Evolutionary conservation across 2,113 vertebrate genomes (phyloP), one percentile per base, ranked within the genome.

Genomic region (Hippocampus mohnikei): DNA sequence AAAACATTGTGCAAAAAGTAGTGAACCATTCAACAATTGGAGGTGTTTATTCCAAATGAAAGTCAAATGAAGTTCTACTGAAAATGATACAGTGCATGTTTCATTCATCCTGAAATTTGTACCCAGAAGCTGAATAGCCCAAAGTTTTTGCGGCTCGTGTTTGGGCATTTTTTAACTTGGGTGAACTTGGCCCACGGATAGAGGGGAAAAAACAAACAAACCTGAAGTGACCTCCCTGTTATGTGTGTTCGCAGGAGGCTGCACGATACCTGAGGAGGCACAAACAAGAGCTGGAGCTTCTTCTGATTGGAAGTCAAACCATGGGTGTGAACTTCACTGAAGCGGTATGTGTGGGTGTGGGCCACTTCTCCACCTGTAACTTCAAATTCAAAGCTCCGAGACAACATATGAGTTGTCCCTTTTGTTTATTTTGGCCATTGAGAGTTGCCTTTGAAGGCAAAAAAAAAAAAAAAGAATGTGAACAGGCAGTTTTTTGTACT

Each of bases 311-410:
- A 66, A 93, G 94, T 15, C 85, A 88, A 0, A 89, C 89, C 8
- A 91, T 97, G 27, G 95, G 94, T 29, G 93, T 93, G 42, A 77
- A 86, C 23, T 96, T 95, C 81, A 88, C 86, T 0, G 95, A 98
- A 76, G 94, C 92, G 87, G 96, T 98, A 79, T 50, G 44, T 41
- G 2, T 13, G 48, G 48, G 48, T 20, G 48, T 18, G 48, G 20
- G 52, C 52, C 9, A 53, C 6, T 8, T 20, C 50, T n/a, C 33
- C 33, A 37, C 33, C 33, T 53, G 50, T 21, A n/a, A 53, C 52
- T 3, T n/a, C 52, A 55, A 25, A 46, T 2, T n/a, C 27, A 9
- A 53, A 73, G 65, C 53, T 60, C 8, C 21, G 50, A 61, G 23
- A 61, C 46, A 37, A 23, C 55, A 50, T 3, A 40, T 37, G 25